A percentile compares a stretch with the other conserved stretches of the same genome.
phyloP scores from a whole-genome alignment of 2,113 vertebrate genomes.

The Cryptotis parvus region DNA sequence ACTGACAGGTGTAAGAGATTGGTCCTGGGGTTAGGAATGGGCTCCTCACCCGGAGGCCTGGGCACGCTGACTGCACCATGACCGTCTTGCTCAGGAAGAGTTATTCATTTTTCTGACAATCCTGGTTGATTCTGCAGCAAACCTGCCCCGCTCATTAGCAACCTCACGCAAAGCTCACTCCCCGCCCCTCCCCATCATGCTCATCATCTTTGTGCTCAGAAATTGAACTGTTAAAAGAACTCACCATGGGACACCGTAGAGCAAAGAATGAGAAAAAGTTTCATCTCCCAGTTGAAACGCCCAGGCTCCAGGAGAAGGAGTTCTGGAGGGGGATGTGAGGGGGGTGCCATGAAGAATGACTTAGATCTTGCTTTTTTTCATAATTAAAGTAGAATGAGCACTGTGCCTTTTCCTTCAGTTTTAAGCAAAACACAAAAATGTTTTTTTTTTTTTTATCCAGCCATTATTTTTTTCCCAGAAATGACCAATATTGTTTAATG shows the following conservation, averaged over 20 bases:
- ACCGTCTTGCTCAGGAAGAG: not conserved
- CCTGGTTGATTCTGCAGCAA: no score
- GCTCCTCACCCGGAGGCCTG: not conserved
- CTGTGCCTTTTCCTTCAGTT: not conserved
- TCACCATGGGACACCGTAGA: accelerated
- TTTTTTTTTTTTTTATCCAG: constrained; percentile 26
- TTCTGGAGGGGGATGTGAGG: not conserved
- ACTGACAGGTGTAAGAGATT: accelerated
- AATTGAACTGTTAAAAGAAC: not conserved
- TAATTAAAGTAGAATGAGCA: not conserved
- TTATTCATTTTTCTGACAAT: not conserved
- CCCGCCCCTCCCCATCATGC: not conserved
- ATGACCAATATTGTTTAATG: not conserved
- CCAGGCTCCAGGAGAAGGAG: not conserved
- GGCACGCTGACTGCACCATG: accelerated
- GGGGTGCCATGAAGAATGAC: not conserved
- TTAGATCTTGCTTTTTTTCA: not conserved
- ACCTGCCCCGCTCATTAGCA: not conserved
- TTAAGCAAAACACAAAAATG: not conserved
- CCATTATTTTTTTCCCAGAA: not conserved
- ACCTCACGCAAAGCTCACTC: not conserved
- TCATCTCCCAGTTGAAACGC: not conserved
- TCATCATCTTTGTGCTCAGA: not conserved
- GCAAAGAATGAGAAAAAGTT: not conserved
- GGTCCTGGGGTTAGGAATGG: no score